Evolutionary conservation across 2,888 invertebrate genomes (phyloP), one percentile per base, ranked within the genome.

Genomic region (Ashinkailepas kermadecensis): DNA sequence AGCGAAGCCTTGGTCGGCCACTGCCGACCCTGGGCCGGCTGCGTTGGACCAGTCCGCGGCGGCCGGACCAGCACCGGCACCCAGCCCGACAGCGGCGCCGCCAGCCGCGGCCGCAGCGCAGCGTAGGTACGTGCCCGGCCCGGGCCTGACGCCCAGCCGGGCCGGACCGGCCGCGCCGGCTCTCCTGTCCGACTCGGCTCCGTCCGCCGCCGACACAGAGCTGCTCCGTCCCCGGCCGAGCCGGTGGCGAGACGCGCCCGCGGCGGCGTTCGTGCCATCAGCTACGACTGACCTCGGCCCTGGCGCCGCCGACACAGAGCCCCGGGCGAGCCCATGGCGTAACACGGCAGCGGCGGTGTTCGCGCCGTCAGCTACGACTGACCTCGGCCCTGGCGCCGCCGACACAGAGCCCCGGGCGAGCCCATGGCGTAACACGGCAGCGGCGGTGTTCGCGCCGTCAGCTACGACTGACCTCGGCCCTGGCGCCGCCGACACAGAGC

Each of bases 1-100:
- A 65, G 81, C 39, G 67, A n/a, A 21, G 70, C 58, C 25, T n/a
- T 81, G 4, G 58, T 8, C 54, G 78, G 78, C 39, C 82, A 64
- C 3, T 59, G 80, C 57, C 23, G 21, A 4, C 67, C 81, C 12
- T 39, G 81, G 18, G 74, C 78, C n/a, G 62, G n/a, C 13, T 18
- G 67, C 39, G 18, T 81, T 12, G 70, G 25, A 9, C 57, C 78
- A 57, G 65, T 81, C 13, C 56, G 81, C 7, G 80, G 11, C 39
- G n/a, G 59, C 23, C 23, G 25, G 57, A 39, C 39, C 39, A 39
- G n/a, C 7, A 15, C 12, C 11, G 56, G 56, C n/a, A 15, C 59
- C 74, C 12, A 25, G 39, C 25, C 39, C 11, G 57, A 15, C 57
- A 54, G 9, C 23, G 39, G 21, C 23, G 13, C 56, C n/a, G n/a